Evolutionary conservation across 1,140 invertebrate genomes (phyloP).

Genomic region (Conopomorpha cramerella): DNA sequence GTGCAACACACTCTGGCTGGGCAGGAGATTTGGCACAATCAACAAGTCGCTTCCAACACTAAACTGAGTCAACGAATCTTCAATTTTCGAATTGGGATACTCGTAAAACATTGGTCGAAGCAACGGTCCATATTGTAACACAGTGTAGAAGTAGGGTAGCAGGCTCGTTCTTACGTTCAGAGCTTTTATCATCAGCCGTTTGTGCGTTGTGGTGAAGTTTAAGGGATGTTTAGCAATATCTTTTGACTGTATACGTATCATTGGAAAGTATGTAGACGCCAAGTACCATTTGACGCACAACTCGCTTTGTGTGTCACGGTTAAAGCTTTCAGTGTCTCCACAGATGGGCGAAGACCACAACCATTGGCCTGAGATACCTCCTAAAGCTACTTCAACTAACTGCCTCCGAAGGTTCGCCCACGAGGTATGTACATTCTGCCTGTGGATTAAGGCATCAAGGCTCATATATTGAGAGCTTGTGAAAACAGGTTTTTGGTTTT

Average conservation of each 20-base stretch:
- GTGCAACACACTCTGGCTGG: conserved; percentile 30
- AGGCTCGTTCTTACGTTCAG: conserved; percentile 24
- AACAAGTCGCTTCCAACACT: conserved; percentile 34
- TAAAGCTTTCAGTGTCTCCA: conserved; percentile 31
- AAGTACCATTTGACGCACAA: conserved; percentile 51
- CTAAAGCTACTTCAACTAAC: conserved; percentile 28
- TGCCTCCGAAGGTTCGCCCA: conserved; percentile 34
- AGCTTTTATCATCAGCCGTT: conserved; percentile 17
- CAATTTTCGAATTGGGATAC: conserved; percentile 18
- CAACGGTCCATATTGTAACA: conserved; percentile 34
- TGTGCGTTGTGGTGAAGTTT: conserved; percentile 25
- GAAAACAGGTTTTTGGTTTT: conserved; percentile 12
- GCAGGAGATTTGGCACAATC: conserved; percentile 37
- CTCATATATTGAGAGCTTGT: conserved; percentile 28
- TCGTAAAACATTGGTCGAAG: conserved; percentile 49
- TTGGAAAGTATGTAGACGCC: conserved; percentile 32
- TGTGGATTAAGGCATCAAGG: conserved; percentile 18
- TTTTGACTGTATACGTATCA: conserved; percentile 38
- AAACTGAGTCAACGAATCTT: conserved; percentile 29
- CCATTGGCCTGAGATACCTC: conserved; percentile 39
- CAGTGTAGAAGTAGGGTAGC: conserved; percentile 35
- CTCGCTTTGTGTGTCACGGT: conserved; percentile 15
- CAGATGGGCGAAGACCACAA: conserved; percentile 40
- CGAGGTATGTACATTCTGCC: conserved; percentile 28
- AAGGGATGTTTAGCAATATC: conserved; percentile 20